Conservation (phyloP, 2,888 invertebrate species). For the Plagiodera versicolora region DNA sequence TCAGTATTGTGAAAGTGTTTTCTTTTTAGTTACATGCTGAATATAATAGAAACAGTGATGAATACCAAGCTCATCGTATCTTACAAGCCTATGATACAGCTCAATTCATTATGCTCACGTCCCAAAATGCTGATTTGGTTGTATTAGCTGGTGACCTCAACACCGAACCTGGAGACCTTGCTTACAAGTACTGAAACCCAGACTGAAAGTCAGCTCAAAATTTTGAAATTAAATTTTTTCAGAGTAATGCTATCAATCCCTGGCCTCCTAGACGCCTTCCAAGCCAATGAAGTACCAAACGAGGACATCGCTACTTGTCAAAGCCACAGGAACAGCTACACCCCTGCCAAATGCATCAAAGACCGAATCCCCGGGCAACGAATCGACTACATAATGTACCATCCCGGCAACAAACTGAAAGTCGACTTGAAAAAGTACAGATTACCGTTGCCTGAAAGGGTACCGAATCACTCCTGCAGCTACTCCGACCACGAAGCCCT, state of each 20-base stretch:
- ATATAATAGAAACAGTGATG: conserved; percentile 81
- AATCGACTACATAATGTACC: conserved; percentile 89
- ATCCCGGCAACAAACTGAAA: conserved; percentile 48
- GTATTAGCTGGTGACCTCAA: conserved; percentile 95
- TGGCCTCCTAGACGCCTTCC: conserved; percentile 59
- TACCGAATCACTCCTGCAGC: conserved; percentile 72
- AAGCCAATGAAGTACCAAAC: conserved; percentile 42
- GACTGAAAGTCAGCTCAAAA: no score
- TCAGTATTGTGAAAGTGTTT: neutral
- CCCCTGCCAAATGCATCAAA: conserved; percentile 59
- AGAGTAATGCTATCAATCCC: conserved; percentile 63
- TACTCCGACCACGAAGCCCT: conserved; percentile 93
- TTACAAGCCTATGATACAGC: conserved; percentile 94
- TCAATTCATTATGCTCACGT: conserved; percentile 88
- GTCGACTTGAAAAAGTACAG: conserved; percentile 61
- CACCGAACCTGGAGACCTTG: conserved; percentile 82
- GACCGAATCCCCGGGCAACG: conserved; percentile 75
- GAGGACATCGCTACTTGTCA: conserved; percentile 72
- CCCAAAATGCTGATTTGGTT: conserved; percentile 74
- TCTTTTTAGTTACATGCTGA: conserved; percentile 86
- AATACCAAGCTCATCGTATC: conserved; percentile 89
- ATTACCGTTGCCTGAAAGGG: conserved; percentile 72
- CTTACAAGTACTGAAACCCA: conserved; percentile 63
- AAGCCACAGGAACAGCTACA: conserved; percentile 81
- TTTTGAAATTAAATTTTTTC: conserved; percentile 13